Evolutionary conservation across 2,888 invertebrate genomes (phyloP), one percentile per base, ranked within the genome.

Genomic region (Hirtodrosophila histrioides): DNA sequence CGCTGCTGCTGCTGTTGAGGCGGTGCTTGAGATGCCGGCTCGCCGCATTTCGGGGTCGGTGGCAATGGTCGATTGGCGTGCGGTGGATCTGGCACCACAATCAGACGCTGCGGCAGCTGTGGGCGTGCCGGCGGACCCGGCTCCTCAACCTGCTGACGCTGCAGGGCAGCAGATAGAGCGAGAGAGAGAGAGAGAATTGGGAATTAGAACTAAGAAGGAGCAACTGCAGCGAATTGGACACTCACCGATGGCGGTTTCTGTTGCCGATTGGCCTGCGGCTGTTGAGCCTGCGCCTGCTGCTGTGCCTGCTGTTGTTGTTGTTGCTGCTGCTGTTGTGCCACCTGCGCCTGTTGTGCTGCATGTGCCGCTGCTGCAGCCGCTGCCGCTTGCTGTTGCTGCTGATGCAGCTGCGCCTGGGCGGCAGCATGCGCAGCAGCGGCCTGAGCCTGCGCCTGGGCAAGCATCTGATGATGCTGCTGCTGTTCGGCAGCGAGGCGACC

Each of bases 51-150:
- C 45, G 92, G 93, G 86, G 87, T 91, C 77, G 92, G 90, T 84
- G 83, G 91, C 89, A 89, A 88, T 83, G 86, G 92, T 84, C 82
- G 94, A 93, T 69, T 94, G 93, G 80, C 94, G 75, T 91, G 91
- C 90, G 95, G 96, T 79, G 97, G 96, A 92, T 97, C 97, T 88
- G 97, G 97, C 90, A 97, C 97, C 90, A 97, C 96, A 89, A 97
- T 97, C 91, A 97, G 94, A 93, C 97, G 95, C 92, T 97, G 97
- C 88, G 97, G 97, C 92, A 97, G 95, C 76, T 97, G 95, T 66
- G 97, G 97, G 90, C 97, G 93, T 69, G 97, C 95, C 44, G 97
- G 97, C 75, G 97, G 97, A 74, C 96, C 97, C 29, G 97, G 97
- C 90, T 97, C 97, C 91, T 95, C 93, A 77, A 94, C 92, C 81